phyloP scores from a whole-genome alignment of 1,140 invertebrate genomes.

The Drosophila persimilis region DNA sequence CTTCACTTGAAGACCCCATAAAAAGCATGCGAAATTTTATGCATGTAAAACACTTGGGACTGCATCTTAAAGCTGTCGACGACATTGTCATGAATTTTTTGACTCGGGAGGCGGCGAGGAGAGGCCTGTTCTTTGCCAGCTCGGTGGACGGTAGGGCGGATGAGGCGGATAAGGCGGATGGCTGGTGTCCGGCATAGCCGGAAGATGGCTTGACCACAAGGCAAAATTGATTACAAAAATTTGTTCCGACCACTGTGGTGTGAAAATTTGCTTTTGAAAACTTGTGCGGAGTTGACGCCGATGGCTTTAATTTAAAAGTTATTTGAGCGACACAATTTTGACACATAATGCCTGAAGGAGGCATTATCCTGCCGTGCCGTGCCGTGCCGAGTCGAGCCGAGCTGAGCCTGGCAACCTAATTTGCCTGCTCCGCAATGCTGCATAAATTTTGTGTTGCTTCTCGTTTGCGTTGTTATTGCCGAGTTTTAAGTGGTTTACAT shows the following conservation, averaged over 20 bases:
- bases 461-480: constrained; percentile 65
- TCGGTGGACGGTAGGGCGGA: not conserved
- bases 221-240: constrained; percentile 78
- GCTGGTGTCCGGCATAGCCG: not conserved
- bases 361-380: constrained; percentile 38
- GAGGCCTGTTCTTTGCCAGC: constrained; percentile 3
- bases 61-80: constrained; percentile 38
- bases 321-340: constrained; percentile 79
- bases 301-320: constrained; percentile 78
- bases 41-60: constrained; percentile 37
- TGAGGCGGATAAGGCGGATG: not conserved
- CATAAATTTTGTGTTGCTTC: constrained; percentile 56
- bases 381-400: too few relatives aligned
- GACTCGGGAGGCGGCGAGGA: constrained; percentile 31
- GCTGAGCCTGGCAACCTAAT: constrained; percentile 60
- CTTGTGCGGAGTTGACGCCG: constrained; percentile 43
- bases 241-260: constrained; percentile 42
- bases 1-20: constrained; percentile 10
- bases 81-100: constrained; percentile 47
- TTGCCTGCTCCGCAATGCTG: constrained; percentile 54
- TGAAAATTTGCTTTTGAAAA: constrained; percentile 53
- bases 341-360: constrained; percentile 60
- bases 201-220: constrained; percentile 62
- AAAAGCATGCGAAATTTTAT: constrained; percentile 21
- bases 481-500: constrained; percentile 81